Evolutionary conservation across 2,113 vertebrate species (phyloP), one percentile per base, ranked within the genome.

Genomic region (Sceloporus undulatus): DNA sequence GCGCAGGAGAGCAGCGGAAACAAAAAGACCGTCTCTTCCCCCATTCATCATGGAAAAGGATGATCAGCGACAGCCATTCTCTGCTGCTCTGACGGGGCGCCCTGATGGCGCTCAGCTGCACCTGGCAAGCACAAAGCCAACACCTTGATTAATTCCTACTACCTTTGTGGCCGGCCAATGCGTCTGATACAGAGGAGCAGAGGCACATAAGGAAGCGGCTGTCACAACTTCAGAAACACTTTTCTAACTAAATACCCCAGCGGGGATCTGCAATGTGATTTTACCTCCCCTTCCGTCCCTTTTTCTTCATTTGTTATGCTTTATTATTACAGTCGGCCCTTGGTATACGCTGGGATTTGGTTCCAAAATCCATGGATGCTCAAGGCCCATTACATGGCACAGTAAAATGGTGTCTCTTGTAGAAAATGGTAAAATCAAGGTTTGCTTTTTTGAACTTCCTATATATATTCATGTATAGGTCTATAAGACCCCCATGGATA

Each of bases 31-130:
- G 4, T 13, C 34, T 74, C 0, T 8, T 5, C 10, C 27, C 80
- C 54, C 83, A 89, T 92, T 86, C 81, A 76, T 89, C 88, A 87
- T 1, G 21, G 84, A 21, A 79, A 76, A 62, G 75, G 84, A 19
- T 42, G 0, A 6, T 18, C 19, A 62, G 71, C 65, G 19, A 14
- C 42, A 21, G 78, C 56, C 3, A 25, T 40, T 27, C 9, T 34
- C 52, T 7, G 21, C 2, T 19, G 19, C 19, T 18, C 65, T 27
- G 8, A 29, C 56, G 0, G 23, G 48, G 52, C 5, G 5, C 52
- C 40, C 29, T 0, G 1, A 9, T 23, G 3, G 79, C 6, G 66
- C 86, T 54, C 59, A 78, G 80, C 48, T 5, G 56, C 2, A 82
- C 29, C 54, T 48, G 68, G 80, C 71, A 65, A 59, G 0, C 1